Conservation (phyloP, 2,888 invertebrate species). For the Galerucella calmariensis region DNA sequence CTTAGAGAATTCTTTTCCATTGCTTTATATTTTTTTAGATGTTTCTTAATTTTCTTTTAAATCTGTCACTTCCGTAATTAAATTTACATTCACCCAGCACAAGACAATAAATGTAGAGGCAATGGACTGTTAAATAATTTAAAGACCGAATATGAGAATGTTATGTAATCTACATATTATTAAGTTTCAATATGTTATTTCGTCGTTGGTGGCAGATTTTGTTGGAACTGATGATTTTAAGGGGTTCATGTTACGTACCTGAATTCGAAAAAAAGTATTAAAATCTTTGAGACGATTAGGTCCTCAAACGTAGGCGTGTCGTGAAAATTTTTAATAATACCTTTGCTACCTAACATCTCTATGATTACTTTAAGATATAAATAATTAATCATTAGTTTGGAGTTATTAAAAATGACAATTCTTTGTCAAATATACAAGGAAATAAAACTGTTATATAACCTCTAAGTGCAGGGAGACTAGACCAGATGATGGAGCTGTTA, state of each 20-base stretch:
- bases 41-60: too few species aligned
- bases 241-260: slow-evolving; percentile 23
- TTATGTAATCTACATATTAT: slow-evolving; percentile 17
- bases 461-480: too few species aligned
- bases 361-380: background rate
- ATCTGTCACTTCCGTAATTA: too few species aligned
- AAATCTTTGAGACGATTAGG: slow-evolving; percentile 10
- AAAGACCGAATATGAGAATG: slow-evolving; percentile 8
- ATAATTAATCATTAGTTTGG: background rate
- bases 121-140: slow-evolving; percentile 2
- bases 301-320: slow-evolving; percentile 1
- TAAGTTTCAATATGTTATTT: slow-evolving; percentile 20
- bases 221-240: slow-evolving; percentile 1
- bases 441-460: too few species aligned
- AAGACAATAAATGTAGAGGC: background rate
- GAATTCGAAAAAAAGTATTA: slow-evolving; percentile 18
- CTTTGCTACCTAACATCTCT: background rate
- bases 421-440: background rate
- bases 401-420: background rate
- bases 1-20: too few species aligned
- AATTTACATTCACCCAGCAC: too few species aligned
- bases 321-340: slow-evolving; percentile 25
- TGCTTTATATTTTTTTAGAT: too few species aligned
- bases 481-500: too few species aligned
- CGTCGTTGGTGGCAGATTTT: slow-evolving; percentile 29